These are phyloP conservation scores for Quiscalus mexicanus DNA, from an alignment of 2,113 vertebrate genomes.

Conservation along the genomic window DNA sequence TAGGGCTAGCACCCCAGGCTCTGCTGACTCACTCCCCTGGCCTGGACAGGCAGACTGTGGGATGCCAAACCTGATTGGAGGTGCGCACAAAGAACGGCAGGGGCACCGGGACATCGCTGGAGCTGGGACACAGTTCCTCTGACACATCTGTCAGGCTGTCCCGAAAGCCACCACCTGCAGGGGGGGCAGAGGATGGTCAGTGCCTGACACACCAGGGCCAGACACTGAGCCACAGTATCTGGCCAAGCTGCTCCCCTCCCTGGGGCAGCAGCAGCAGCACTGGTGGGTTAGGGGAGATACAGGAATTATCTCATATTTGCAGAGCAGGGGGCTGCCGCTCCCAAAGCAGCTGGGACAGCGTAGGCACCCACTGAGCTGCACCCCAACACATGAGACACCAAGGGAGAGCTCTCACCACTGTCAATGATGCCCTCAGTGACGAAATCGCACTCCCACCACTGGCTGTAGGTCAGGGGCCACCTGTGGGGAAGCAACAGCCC, in stretches of 20 bases:
- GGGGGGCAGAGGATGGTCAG: not conserved
- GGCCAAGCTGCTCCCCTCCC: not conserved
- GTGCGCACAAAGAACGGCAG: conserved; percentile 93
- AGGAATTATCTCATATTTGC: not conserved
- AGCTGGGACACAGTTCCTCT: conserved; percentile 95
- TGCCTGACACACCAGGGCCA: not conserved
- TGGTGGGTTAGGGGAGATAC: not conserved
- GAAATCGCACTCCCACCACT: conserved; percentile 98
- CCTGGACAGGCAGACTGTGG: not conserved
- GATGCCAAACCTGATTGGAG: conserved; percentile 87
- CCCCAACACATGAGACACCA: not conserved
- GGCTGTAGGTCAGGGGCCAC: conserved; percentile 89
- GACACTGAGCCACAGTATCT: not conserved
- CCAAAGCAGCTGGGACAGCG: fast-evolving
- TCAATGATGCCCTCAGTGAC: conserved; percentile 93
- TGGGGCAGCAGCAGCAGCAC: not conserved
- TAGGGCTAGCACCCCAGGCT: not conserved
- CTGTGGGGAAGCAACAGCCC: conserved; percentile 56
- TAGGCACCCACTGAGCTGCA: not conserved
- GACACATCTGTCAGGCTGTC: conserved; percentile 95
- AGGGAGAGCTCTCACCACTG: conserved; percentile 75
- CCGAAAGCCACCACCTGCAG: conserved; percentile 90
- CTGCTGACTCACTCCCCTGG: not conserved
- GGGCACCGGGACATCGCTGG: conserved; percentile 85
- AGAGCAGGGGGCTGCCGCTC: not conserved